Evolutionary conservation across 2,888 invertebrate species (phyloP).

Genomic region (Trissonchulus sp.): DNA sequence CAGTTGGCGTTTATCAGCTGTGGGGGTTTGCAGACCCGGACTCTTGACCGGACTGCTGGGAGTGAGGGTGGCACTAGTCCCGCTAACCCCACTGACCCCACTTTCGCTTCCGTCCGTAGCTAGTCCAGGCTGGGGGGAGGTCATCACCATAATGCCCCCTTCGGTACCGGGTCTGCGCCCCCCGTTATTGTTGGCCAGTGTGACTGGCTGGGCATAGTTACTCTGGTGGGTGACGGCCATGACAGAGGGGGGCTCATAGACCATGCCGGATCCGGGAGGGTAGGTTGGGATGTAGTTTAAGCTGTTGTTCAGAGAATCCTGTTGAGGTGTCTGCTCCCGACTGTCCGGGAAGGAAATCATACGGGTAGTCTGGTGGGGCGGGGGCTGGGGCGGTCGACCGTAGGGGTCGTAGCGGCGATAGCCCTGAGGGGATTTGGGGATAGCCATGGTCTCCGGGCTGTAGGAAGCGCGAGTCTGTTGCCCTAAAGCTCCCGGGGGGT

Average conservation of each 20-base stretch:
- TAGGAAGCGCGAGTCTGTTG: neutral
- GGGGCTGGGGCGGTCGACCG: neutral
- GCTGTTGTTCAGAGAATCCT: neutral
- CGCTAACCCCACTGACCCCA: conserved; percentile 1
- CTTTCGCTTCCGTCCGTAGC: neutral
- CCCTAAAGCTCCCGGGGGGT: neutral
- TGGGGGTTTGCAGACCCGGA: neutral
- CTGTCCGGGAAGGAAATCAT: neutral
- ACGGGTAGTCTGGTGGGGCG: neutral
- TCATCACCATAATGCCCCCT: neutral
- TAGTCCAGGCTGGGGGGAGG: neutral
- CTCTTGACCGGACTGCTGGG: neutral
- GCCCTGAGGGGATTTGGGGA: neutral
- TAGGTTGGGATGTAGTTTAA: neutral
- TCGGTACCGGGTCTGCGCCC: too few relatives aligned
- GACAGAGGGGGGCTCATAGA: neutral
- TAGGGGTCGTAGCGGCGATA: neutral
- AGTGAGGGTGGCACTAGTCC: neutral
- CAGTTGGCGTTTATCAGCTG: neutral
- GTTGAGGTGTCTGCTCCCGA: neutral
- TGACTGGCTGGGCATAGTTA: neutral
- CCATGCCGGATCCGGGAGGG: neutral
- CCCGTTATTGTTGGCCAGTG: neutral
- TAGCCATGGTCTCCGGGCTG: neutral
- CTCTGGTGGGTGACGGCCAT: too few relatives aligned